phyloP scores from a whole-genome alignment of 2,113 vertebrate species.

The Odocoileus virginianus region DNA sequence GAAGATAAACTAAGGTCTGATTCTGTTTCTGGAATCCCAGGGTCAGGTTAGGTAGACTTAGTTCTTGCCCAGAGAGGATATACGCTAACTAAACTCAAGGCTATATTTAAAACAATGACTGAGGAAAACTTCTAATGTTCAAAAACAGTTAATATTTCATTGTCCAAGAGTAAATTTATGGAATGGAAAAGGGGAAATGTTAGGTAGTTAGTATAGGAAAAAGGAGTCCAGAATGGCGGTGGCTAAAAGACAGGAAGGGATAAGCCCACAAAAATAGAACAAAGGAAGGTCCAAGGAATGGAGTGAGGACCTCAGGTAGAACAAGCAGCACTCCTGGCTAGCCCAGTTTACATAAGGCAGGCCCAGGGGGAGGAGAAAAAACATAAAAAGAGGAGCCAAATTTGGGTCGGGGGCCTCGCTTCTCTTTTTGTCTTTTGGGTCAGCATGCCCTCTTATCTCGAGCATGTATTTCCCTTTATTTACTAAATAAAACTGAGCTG shows the following conservation, averaged over 20 bases:
- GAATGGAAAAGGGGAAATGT: neutral
- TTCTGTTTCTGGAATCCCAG: neutral
- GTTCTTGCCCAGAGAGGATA: neutral
- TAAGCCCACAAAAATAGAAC: neutral
- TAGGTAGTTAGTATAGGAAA: neutral
- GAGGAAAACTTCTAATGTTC: neutral
- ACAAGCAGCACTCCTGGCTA: neutral
- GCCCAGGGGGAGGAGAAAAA: neutral
- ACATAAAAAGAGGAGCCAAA: neutral
- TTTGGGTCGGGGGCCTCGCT: neutral
- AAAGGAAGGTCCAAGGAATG: neutral
- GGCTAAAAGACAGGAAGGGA: neutral
- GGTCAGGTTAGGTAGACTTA: neutral
- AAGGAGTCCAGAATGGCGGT: neutral
- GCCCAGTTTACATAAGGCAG: neutral
- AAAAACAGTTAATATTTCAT: neutral
- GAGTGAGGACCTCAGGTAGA: neutral
- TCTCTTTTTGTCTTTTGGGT: neutral
- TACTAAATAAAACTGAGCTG: neutral
- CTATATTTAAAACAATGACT: neutral
- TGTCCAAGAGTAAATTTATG: neutral
- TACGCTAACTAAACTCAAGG: neutral
- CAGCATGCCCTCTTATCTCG: neutral
- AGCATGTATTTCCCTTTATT: neutral
- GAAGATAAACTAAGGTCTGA: neutral